Evolutionary conservation across 1,140 invertebrate species (phyloP).

Genomic region (Nixonia krombeini): DNA sequence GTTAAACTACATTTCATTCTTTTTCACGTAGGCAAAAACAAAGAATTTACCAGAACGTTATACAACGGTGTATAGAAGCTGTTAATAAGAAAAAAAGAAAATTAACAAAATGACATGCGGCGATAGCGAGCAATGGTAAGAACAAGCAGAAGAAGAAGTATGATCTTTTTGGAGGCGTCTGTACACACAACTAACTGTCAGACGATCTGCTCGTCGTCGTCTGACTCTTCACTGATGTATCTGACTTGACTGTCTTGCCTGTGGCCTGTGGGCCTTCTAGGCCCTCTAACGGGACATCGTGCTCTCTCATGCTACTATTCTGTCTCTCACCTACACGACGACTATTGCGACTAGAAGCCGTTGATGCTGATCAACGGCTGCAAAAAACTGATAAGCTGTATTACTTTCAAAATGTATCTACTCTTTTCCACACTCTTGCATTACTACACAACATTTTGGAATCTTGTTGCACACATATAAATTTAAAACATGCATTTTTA

Average conservation of each 20-base stretch:
- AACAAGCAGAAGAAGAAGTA: neutral
- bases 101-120: slow-evolving; percentile 1
- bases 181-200: slow-evolving; percentile 39
- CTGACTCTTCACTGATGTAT: slow-evolving; percentile 36
- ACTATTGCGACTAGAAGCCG: neutral
- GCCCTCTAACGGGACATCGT: slow-evolving; percentile 67
- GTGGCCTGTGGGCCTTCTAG: slow-evolving; percentile 63
- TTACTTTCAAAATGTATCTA: too few species aligned
- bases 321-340: slow-evolving; percentile 36
- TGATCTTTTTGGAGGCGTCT: slow-evolving; percentile 15
- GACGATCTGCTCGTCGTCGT: slow-evolving; percentile 36
- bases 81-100: neutral
- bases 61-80: neutral
- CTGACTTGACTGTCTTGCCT: slow-evolving; percentile 35
- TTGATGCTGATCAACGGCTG: too few species aligned
- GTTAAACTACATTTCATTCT: too few species aligned
- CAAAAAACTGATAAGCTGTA: too few species aligned
- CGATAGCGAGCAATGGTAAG: neutral
- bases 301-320: slow-evolving; percentile 45
- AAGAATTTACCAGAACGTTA: too few species aligned
- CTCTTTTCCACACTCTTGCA: too few species aligned
- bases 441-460: too few species aligned
- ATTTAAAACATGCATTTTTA: too few species aligned
- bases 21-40: too few species aligned
- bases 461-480: too few species aligned